Percentiles rank a stretch among this genome's conserved stretches.
phyloP scores from a whole-genome alignment of 2,113 vertebrate species.

The Lepidothrix coronata region DNA sequence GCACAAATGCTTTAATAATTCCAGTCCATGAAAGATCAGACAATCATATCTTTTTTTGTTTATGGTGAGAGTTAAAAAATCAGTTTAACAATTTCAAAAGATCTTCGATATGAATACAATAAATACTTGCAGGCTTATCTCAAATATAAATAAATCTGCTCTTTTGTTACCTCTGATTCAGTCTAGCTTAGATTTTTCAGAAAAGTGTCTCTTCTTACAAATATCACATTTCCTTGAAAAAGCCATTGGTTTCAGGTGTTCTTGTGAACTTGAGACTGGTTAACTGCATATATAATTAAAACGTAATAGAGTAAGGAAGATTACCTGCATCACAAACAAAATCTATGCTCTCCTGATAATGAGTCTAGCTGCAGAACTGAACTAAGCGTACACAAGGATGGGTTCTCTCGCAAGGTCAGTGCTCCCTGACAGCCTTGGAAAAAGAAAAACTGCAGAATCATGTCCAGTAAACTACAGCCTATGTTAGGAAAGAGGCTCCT shows the following conservation, averaged over 20 bases:
- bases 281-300: neutral
- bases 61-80: neutral
- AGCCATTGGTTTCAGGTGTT: neutral
- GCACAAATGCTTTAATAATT: neutral
- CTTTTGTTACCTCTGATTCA: neutral
- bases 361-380: neutral
- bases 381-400: neutral
- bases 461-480: neutral
- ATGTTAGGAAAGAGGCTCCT: neutral
- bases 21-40: neutral
- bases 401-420: fast-evolving
- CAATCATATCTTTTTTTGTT: neutral
- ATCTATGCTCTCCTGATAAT: neutral
- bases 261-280: neutral
- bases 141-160: neutral
- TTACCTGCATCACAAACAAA: neutral
- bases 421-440: neutral
- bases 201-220: neutral
- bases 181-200: neutral
- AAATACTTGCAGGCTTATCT: neutral
- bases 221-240: neutral
- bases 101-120: neutral
- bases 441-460: neutral
- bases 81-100: neutral
- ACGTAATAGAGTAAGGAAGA: neutral